phyloP scores from a whole-genome alignment of 1,140 invertebrate species.

The Cheumatopsyche charites region DNA sequence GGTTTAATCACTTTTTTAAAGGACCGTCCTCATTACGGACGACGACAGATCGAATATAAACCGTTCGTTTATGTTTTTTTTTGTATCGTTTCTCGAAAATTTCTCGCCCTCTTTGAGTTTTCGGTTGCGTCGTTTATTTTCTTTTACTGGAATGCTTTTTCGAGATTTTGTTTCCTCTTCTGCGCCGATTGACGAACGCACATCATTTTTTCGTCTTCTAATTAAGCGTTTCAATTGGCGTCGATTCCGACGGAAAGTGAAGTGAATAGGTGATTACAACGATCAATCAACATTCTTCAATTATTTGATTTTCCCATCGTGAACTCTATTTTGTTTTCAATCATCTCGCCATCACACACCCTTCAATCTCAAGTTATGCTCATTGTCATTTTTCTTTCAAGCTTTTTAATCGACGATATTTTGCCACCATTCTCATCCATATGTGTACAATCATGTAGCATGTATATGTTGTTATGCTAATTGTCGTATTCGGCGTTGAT shows the following conservation, averaged over 20 bases:
- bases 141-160: too few species aligned
- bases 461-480: not conserved
- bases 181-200: too few species aligned
- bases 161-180: too few species aligned
- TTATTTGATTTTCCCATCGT: not conserved
- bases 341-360: not conserved
- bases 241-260: too few species aligned
- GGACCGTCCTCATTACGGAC: too few species aligned
- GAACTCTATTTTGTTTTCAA: not conserved
- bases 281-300: not conserved
- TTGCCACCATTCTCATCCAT: not conserved
- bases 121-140: not conserved
- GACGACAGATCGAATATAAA: too few species aligned
- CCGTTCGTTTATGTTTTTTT: too few species aligned
- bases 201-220: too few species aligned
- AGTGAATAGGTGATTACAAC: conserved; percentile 5
- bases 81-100: not conserved
- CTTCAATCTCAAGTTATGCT: not conserved
- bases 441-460: conserved; percentile 3
- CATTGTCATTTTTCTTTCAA: not conserved
- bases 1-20: too few species aligned
- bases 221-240: too few species aligned
- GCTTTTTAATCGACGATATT: not conserved
- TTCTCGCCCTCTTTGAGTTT: not conserved
- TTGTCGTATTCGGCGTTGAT: too few species aligned